These are phyloP conservation scores for Toxotes lorentzi DNA, from an alignment of 2,797 vertebrate species.

Conservation along the genomic window DNA sequence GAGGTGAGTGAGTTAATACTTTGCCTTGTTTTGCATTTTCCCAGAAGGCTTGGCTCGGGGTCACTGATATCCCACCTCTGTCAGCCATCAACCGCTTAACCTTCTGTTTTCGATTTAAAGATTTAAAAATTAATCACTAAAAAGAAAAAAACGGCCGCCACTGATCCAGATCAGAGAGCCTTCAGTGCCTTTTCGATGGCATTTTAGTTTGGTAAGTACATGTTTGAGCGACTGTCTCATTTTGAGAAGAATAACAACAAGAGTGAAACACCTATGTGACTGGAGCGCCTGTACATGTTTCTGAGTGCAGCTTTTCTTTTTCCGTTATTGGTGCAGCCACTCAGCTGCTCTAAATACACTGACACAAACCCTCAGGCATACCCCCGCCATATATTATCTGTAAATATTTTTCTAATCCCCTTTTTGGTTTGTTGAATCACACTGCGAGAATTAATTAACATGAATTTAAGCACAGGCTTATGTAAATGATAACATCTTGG, in stretches of 20 bases:
- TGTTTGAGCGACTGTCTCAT: conserved; percentile 4
- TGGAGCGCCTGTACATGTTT: conserved; percentile 17
- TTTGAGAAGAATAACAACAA: conserved; percentile 24
- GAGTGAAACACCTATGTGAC: conserved; percentile 20
- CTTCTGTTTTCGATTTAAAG: neutral
- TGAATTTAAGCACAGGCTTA: conserved; percentile 33
- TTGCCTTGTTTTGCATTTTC: neutral
- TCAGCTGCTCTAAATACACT: conserved; percentile 34
- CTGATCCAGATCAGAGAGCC: neutral
- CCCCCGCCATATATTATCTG: conserved; percentile 11
- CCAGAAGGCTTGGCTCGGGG: neutral
- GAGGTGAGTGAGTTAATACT: conserved; percentile 6
- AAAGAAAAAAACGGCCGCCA: too few species aligned
- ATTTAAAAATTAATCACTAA: conserved; percentile 6
- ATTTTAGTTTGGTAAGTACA: neutral
- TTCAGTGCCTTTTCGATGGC: neutral
- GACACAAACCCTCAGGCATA: conserved; percentile 18
- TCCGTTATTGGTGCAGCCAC: conserved; percentile 12
- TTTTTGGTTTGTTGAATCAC: conserved; percentile 27
- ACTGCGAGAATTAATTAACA: conserved; percentile 48
- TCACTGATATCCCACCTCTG: neutral
- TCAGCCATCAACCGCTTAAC: neutral
- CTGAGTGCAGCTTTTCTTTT: conserved; percentile 18
- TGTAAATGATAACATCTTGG: conserved; percentile 58
- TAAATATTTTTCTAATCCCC: conserved; percentile 31